phyloP scores from a whole-genome alignment of 2,888 invertebrate genomes.

The Acrobasis repandana region DNA sequence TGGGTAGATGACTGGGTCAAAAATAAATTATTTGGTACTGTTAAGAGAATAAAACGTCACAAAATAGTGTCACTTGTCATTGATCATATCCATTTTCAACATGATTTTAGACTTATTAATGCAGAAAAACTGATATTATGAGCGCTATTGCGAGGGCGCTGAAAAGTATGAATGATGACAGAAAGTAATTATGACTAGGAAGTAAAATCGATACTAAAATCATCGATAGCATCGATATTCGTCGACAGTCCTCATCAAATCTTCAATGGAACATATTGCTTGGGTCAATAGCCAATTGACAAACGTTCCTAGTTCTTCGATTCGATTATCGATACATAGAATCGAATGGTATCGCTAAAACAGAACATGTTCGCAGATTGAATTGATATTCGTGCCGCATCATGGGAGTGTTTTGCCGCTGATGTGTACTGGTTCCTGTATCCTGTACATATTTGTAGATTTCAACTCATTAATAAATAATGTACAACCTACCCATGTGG shows the following conservation, averaged over 20 bases:
- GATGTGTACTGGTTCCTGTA: constrained; percentile 58
- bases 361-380: constrained; percentile 41
- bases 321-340: constrained; percentile 53
- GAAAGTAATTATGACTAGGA: not conserved
- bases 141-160: too few species aligned
- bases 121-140: too few species aligned
- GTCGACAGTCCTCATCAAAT: constrained; percentile 13
- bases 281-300: constrained; percentile 55
- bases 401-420: constrained; percentile 53
- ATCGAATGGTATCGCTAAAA: constrained; percentile 45
- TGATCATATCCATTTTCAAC: too few species aligned
- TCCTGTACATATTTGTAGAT: not conserved
- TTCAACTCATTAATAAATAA: too few species aligned
- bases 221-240: not conserved
- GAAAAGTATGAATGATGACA: too few species aligned
- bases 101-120: too few species aligned
- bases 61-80: too few species aligned
- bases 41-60: too few species aligned
- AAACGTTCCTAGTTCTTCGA: constrained; percentile 43
- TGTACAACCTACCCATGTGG: too few species aligned
- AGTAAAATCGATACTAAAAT: not conserved
- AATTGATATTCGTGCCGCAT: constrained; percentile 43
- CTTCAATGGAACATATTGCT: constrained; percentile 47
- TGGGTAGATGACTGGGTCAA: too few species aligned
- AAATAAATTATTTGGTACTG: too few species aligned